Evolutionary conservation across 2,888 invertebrate species (phyloP).

Genomic region (Tribolium freemani): DNA sequence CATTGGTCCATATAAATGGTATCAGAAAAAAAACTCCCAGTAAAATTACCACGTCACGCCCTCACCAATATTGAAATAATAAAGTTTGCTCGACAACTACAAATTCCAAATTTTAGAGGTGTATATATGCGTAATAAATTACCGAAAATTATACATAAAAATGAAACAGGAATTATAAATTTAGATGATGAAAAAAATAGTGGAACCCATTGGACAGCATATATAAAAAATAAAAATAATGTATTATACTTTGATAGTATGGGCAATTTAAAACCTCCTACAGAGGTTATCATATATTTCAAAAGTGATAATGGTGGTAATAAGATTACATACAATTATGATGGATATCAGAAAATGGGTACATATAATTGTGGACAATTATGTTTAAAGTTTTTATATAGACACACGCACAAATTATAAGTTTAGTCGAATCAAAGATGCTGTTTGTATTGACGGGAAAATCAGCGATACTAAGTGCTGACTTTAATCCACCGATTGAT

Average conservation of each 20-base stretch:
- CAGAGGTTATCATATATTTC: constrained; percentile 42
- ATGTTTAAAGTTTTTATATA: too few species aligned
- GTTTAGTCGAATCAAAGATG: constrained; percentile 4
- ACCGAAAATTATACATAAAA: constrained; percentile 24
- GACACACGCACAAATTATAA: too few species aligned
- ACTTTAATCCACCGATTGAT: too few species aligned
- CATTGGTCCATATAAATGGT: too few species aligned
- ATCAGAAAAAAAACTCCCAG: too few species aligned
- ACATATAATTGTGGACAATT: too few species aligned
- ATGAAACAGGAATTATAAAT: constrained; percentile 44
- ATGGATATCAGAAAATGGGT: too few species aligned
- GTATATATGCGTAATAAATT: constrained; percentile 33
- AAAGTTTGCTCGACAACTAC: too few species aligned
- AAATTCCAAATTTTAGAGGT: too few species aligned
- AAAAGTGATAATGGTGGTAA: neutral
- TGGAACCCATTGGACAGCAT: constrained; percentile 40
- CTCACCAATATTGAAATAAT: too few species aligned
- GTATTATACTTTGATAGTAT: constrained; percentile 19
- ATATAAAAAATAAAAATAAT: neutral
- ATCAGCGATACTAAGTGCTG: neutral
- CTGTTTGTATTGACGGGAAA: constrained; percentile 1
- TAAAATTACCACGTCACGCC: too few species aligned
- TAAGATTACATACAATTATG: too few species aligned
- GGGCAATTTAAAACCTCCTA: constrained; percentile 8
- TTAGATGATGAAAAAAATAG: constrained; percentile 37